Evolutionary conservation across 2,797 vertebrate species (phyloP), one percentile per base, ranked within the genome.

Genomic region (Poeciliopsis presidionis): DNA sequence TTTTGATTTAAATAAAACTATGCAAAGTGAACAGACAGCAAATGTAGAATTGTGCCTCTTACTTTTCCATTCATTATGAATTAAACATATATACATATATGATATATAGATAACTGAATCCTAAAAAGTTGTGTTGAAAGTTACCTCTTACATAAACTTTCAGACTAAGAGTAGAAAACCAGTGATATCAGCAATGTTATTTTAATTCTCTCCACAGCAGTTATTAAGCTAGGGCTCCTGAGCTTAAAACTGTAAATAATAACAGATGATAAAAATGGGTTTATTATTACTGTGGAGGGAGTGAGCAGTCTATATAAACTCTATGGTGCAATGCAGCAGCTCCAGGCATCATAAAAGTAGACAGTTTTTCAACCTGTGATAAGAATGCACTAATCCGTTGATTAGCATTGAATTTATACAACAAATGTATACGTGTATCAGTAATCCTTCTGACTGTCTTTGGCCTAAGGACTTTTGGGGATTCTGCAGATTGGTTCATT

Each of bases 131-230:
- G 7, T 69, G 33, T 70, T 70, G 25, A 13, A 33, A 25, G 53
- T 13, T 70, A 47, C 78, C 71, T 79, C 63, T 72, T 25, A 25
- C 30, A 63, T 16, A 36, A 73, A 51, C 78, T 11, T 1, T 8
- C 20, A 72, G 74, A 73, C 45, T 79, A 78, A 74, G 72, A 71
- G 39, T 2, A 25, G 61, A 67, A 85, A 86, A 46, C 55, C 22
- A 73, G 70, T 61, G 69, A 81, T 71, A 81, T 79, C 74, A 73
- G 63, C 20, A 51, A 30, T 82, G 55, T 22, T n/a, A 51, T 61
- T 53, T 46, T 39, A 74, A 57, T 74, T 61, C n/a, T 83, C 83
- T 83, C 77, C 72, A 28, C 45, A 72, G 63, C 41, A 78, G 67
- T 70, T 76, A 53, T 73, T 69, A 80, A 74, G 70, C 30, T 41